A percentile compares a stretch with the other conserved stretches of the same genome.
These are phyloP conservation scores for Siniperca obscura DNA, from an alignment of 2,797 vertebrate species.

Conservation along the genomic window DNA sequence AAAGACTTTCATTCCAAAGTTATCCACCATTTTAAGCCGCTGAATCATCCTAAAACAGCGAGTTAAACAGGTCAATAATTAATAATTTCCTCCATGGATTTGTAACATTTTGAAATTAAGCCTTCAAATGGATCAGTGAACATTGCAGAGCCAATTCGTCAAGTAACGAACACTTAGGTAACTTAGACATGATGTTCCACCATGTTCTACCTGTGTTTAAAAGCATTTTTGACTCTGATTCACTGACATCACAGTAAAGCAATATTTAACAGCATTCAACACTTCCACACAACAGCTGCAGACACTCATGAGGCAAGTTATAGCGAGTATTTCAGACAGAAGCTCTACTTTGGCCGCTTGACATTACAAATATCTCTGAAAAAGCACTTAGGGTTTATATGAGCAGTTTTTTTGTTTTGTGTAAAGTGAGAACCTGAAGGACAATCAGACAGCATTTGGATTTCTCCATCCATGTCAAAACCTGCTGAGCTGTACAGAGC, in stretches of 20 bases:
- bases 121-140: slow-evolving; percentile 3
- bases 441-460: slow-evolving; percentile 70
- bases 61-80: too few relatives aligned
- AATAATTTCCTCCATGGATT: not conserved
- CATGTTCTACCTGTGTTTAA: not conserved
- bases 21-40: not conserved
- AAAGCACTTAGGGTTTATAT: slow-evolving; percentile 38
- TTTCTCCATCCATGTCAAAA: slow-evolving; percentile 40
- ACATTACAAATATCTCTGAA: slow-evolving; percentile 5
- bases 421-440: slow-evolving; percentile 53
- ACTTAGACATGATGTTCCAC: not conserved
- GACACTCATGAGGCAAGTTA: slow-evolving; percentile 11
- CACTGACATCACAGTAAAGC: slow-evolving; percentile 36
- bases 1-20: slow-evolving; percentile 3
- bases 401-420: slow-evolving; percentile 7
- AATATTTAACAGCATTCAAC: slow-evolving; percentile 12
- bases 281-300: not conserved
- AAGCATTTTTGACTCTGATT: slow-evolving; percentile 14
- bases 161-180: not conserved
- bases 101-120: slow-evolving; percentile 33
- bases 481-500: slow-evolving; percentile 45
- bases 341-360: not conserved
- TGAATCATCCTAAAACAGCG: not conserved
- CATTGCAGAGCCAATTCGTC: not conserved
- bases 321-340: not conserved